A percentile compares a stretch with the other conserved stretches of the same genome.
These are phyloP conservation scores for Oxyura jamaicensis DNA, from an alignment of 2,113 vertebrate genomes.

Conservation along the genomic window DNA sequence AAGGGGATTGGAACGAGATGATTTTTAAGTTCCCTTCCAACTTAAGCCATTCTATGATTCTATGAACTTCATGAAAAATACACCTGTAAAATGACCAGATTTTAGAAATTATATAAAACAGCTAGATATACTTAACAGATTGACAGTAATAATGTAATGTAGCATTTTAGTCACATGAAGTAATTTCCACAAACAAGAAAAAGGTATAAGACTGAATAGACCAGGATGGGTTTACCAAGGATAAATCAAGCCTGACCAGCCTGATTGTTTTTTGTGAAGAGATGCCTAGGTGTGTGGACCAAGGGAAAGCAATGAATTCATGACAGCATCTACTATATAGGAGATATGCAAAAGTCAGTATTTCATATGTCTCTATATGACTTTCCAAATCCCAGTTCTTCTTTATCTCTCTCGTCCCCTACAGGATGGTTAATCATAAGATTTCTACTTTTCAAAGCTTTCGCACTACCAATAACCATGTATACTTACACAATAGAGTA, in stretches of 20 bases:
- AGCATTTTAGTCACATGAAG: not conserved
- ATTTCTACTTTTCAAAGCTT: conserved; percentile 24
- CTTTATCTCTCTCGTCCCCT: not conserved
- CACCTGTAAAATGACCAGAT: not conserved
- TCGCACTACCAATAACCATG: not conserved
- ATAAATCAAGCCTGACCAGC: not conserved
- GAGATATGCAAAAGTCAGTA: not conserved
- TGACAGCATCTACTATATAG: not conserved
- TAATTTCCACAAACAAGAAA: not conserved
- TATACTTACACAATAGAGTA: conserved; percentile 28
- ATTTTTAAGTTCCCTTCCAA: too few relatives aligned
- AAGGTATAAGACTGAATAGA: not conserved
- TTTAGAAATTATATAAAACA: not conserved
- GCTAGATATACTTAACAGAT: not conserved
- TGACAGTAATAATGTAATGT: not conserved
- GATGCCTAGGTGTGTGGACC: not conserved
- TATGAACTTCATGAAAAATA: too few relatives aligned
- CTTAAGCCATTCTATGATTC: too few relatives aligned
- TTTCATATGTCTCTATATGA: not conserved
- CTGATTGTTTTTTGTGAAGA: not conserved
- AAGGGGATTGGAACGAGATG: too few relatives aligned
- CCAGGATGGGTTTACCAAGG: not conserved
- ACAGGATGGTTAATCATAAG: not conserved
- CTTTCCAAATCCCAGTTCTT: not conserved
- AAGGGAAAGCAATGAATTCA: not conserved